Percentiles rank a stretch among this genome's conserved stretches.
phyloP scores from a whole-genome alignment of 1,140 invertebrate species.

The Hyles euphorbiae region DNA sequence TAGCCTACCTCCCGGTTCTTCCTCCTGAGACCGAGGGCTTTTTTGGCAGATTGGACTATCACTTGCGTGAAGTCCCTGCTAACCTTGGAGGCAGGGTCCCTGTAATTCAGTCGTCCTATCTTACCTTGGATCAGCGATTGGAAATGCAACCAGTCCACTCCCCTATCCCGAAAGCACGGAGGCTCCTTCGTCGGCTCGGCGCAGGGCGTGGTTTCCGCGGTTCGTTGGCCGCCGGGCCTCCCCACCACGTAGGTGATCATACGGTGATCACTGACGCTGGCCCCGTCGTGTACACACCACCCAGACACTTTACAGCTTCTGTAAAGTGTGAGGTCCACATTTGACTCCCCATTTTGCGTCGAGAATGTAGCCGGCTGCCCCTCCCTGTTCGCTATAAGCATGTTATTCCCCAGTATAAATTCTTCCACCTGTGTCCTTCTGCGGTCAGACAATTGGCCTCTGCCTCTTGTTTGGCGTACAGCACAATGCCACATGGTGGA shows the following conservation, averaged over 20 bases:
- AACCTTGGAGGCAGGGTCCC: background rate
- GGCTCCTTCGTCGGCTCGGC: background rate
- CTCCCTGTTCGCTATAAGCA: slow-evolving; percentile 8
- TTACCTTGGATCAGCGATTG: slow-evolving; percentile 9
- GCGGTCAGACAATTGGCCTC: slow-evolving; percentile 8
- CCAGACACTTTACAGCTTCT: too few relatives aligned
- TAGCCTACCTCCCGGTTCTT: too few relatives aligned
- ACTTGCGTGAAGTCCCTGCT: slow-evolving; percentile 11
- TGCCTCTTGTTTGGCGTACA: slow-evolving; percentile 5
- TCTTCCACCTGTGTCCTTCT: slow-evolving; percentile 16
- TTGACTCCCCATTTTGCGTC: too few relatives aligned
- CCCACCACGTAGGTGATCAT: slow-evolving; percentile 16
- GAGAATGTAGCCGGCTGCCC: too few relatives aligned
- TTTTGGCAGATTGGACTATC: too few relatives aligned
- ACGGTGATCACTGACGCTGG: slow-evolving; percentile 28
- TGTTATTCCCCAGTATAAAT: slow-evolving; percentile 8
- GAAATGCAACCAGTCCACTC: slow-evolving; percentile 19
- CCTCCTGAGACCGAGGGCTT: too few relatives aligned
- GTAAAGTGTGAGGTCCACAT: too few relatives aligned
- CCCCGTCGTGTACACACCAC: slow-evolving; percentile 24
- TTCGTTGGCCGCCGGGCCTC: too few relatives aligned
- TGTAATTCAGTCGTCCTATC: slow-evolving; percentile 8
- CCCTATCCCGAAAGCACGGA: slow-evolving; percentile 9
- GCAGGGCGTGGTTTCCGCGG: too few relatives aligned
- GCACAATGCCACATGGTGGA: slow-evolving; percentile 30